Conservation (phyloP, 2,888 invertebrate genomes). For the Ophraella communa region DNA sequence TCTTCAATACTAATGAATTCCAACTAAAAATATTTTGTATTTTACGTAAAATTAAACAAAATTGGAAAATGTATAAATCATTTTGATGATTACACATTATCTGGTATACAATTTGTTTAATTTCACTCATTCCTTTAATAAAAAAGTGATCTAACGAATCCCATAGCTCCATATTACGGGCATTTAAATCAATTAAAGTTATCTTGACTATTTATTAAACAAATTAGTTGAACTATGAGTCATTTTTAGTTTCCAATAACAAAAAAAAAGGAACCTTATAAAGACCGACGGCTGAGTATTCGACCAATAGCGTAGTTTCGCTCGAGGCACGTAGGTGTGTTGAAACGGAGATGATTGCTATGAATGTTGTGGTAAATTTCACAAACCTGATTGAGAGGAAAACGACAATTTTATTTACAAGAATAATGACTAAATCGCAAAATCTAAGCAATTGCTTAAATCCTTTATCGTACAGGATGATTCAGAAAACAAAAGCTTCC, state of each 20-base stretch:
- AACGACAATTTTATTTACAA: slow-evolving; percentile 7
- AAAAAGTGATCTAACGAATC: slow-evolving; percentile 6
- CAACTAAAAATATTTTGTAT: no score
- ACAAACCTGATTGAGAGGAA: slow-evolving; percentile 23
- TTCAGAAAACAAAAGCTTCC: not conserved
- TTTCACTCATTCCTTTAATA: not conserved
- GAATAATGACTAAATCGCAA: slow-evolving; percentile 10
- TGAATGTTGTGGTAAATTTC: not conserved
- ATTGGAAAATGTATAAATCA: no score
- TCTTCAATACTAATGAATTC: no score
- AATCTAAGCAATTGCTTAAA: not conserved
- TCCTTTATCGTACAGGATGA: not conserved
- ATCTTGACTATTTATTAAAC: slow-evolving; percentile 27
- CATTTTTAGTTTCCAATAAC: slow-evolving; percentile 21
- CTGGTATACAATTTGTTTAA: no score
- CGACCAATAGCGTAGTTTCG: not conserved
- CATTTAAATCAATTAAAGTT: slow-evolving; percentile 18
- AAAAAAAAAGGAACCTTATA: slow-evolving; percentile 18
- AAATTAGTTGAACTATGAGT: slow-evolving; percentile 25
- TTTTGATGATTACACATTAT: no score
- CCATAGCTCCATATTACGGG: not conserved
- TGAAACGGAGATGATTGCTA: not conserved
- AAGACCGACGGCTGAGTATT: not conserved
- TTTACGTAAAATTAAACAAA: no score
- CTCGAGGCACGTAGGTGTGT: slow-evolving; percentile 6